phyloP scores from a whole-genome alignment of 2,113 vertebrate genomes.

The Danio rerio region DNA sequence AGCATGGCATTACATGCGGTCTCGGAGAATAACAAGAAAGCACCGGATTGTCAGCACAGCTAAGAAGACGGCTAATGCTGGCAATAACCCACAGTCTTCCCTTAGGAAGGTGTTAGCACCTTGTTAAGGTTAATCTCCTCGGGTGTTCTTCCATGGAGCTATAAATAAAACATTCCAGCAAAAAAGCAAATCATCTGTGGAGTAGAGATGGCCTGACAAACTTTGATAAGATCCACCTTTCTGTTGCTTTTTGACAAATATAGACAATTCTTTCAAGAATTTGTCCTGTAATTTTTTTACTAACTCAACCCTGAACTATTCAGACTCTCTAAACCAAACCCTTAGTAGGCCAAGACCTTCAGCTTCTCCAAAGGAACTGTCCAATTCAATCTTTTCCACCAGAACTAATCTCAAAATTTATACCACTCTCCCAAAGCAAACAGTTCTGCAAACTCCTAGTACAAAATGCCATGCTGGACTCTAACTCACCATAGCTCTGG shows the following conservation, averaged over 20 bases:
- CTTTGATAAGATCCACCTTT: background rate
- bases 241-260: background rate
- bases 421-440: background rate
- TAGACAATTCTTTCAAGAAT: background rate
- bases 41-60: constrained; percentile 48
- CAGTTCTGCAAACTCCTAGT: constrained; percentile 11
- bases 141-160: constrained; percentile 45
- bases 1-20: constrained; percentile 9
- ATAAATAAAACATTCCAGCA: constrained; percentile 35
- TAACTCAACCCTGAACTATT: constrained; percentile 10
- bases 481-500: constrained; percentile 78
- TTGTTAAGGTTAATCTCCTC: constrained; percentile 65
- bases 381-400: constrained; percentile 13
- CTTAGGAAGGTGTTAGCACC: constrained; percentile 62
- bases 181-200: background rate
- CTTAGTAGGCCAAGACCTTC: constrained; percentile 44
- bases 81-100: constrained; percentile 50
- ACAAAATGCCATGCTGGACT: constrained; percentile 4
- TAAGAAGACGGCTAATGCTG: constrained; percentile 54
- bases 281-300: background rate
- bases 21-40: background rate
- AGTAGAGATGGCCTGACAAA: background rate
- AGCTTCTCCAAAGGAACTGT: constrained; percentile 10
- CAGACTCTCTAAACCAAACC: constrained; percentile 29
- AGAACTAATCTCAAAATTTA: constrained; percentile 29